Base-by-base conservation (phyloP, 2,888 invertebrate genomes). In the Morpho helenor region DNA sequence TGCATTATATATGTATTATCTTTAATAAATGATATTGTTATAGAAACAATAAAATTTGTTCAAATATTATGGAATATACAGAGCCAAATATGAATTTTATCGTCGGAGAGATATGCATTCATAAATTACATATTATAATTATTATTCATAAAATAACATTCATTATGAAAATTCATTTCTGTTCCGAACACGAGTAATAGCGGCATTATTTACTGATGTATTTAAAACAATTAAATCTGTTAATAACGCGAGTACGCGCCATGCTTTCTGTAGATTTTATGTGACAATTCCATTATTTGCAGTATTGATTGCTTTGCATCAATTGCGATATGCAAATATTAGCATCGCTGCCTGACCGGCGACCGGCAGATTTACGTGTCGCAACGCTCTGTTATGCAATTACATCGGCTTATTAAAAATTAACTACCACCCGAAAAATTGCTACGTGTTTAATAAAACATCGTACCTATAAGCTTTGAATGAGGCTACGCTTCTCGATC, bases 291-390 rank as follows among this genome's bases (percentile, higher is more conserved):
- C 82, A 85, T 84, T 88, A 88, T 90, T 90, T 90, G 86, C 86
- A 79, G 82, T 84, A 88, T 87, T 88, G 90, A 90, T 90, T 89
- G 87, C 82, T 76, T 80, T 74, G 83, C 83, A 88, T 89, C 87
- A 88, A 88, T 90, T 85, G 84, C 80, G 84, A 84, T 85, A 86
- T 86, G 87, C 87, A 89, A 89, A 90, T 89, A 90, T 89, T 90
- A 83, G 87, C 82, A 68, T 72, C 75, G 75, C 76, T 72, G 81
- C 77, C 74, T 80, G 83, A 78, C 80, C 82, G 79, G 76, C 67
- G 73, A 69, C 74, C 72, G 68, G 76, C 84, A 55, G 84, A 83
- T 85, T 83, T 83, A 83, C 82, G 79, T 79, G 80, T 80, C 77
- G 82, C 81, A 78, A 78, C 75, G 75, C 78, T 77, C 78, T 77